phyloP scores from a whole-genome alignment of 2,797 vertebrate genomes.

The Pseudochaenichthys georgianus region DNA sequence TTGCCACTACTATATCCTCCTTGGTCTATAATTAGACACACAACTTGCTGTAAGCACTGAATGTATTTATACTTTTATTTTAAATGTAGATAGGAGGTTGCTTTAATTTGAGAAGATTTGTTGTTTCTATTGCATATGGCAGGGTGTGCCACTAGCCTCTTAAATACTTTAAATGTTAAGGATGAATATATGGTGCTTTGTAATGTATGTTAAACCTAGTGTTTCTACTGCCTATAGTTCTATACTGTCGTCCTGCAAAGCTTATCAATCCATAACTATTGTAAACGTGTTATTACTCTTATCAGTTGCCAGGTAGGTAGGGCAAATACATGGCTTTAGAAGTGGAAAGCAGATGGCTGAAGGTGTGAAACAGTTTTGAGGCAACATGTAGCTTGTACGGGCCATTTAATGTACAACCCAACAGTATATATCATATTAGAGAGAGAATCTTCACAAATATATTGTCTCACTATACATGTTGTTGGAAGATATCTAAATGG shows the following conservation, averaged over 20 bases:
- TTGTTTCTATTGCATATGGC: not conserved
- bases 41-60: not conserved
- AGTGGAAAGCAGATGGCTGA: conserved; percentile 6
- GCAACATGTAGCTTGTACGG: not conserved
- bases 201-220: not conserved
- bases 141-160: not conserved
- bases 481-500: not conserved
- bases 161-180: not conserved
- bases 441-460: not conserved
- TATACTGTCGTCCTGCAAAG: not conserved
- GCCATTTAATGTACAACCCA: not conserved
- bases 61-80: not conserved
- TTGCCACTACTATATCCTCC: not conserved
- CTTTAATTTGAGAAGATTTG: not conserved
- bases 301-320: conserved; percentile 40
- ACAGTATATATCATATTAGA: not conserved
- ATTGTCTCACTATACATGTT: not conserved
- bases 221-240: not conserved
- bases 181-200: not conserved
- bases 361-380: conserved; percentile 17
- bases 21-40: conserved; percentile 48
- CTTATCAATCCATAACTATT: conserved; percentile 26
- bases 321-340: conserved; percentile 4
- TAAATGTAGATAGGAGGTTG: not conserved
- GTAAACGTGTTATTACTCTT: conserved; percentile 53